A percentile compares a stretch with the other conserved stretches of the same genome.
These are phyloP conservation scores for Agapostemon virescens DNA, from an alignment of 2,888 invertebrate genomes.

Conservation along the genomic window DNA sequence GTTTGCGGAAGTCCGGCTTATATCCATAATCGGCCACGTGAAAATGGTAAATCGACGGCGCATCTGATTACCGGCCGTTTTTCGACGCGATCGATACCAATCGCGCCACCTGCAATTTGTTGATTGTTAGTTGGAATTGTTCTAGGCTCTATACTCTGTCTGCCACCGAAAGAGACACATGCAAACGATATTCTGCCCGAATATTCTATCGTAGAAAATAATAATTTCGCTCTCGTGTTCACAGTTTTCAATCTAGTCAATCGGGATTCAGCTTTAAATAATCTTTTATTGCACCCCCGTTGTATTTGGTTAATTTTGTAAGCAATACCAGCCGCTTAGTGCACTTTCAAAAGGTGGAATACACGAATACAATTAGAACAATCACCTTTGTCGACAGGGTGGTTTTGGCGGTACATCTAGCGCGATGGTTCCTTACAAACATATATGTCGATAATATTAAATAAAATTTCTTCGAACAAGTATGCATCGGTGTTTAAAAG, in stretches of 20 bases:
- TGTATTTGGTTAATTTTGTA: not conserved
- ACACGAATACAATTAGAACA: not conserved
- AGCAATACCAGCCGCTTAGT: no score
- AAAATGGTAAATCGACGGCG: slow-evolving; percentile 34
- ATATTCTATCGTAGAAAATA: not conserved
- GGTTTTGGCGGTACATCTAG: not conserved
- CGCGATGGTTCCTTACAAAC: not conserved
- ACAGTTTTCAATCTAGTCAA: not conserved
- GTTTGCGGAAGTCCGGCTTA: slow-evolving; percentile 34
- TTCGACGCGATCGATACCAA: not conserved
- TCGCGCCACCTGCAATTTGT: not conserved
- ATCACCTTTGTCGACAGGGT: no score
- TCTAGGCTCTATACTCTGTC: not conserved
- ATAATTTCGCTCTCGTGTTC: not conserved
- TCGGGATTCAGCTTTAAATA: not conserved
- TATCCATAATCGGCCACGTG: slow-evolving; percentile 31
- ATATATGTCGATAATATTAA: not conserved
- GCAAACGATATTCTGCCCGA: no score
- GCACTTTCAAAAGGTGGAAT: no score
- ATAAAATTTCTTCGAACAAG: not conserved
- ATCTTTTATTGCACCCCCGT: not conserved
- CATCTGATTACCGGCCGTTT: not conserved
- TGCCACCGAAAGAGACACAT: not conserved
- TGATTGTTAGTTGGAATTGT: not conserved
- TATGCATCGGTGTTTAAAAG: no score